phyloP scores from a whole-genome alignment of 2,888 invertebrate genomes.

The Acleris sparsana region DNA sequence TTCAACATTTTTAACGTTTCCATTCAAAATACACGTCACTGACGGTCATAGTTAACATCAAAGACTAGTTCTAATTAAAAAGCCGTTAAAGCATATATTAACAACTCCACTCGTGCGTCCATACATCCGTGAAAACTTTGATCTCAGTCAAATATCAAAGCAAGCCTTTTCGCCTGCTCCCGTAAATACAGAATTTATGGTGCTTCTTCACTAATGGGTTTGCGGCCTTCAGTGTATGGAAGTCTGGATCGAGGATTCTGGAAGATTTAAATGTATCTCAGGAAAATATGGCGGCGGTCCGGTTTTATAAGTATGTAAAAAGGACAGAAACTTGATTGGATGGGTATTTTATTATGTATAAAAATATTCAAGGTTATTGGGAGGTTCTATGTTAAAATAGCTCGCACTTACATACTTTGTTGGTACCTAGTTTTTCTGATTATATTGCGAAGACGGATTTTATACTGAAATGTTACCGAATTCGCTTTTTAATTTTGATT shows the following conservation, averaged over 20 bases:
- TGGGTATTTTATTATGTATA: too few relatives aligned
- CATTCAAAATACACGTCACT: not conserved
- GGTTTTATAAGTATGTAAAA: too few relatives aligned
- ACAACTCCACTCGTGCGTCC: not conserved
- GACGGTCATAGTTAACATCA: not conserved
- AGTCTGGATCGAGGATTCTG: not conserved
- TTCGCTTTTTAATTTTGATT: too few relatives aligned
- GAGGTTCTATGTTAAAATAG: too few relatives aligned
- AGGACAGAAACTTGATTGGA: too few relatives aligned
- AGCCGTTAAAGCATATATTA: not conserved
- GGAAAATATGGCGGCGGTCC: not conserved
- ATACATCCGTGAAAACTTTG: constrained; percentile 15
- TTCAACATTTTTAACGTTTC: not conserved
- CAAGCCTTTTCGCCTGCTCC: constrained; percentile 8
- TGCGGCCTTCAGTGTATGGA: constrained; percentile 1
- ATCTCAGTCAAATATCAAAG: constrained; percentile 30
- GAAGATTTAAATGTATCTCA: not conserved
- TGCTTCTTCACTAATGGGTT: constrained; percentile 33
- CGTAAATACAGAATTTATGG: constrained; percentile 31
- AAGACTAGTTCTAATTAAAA: constrained; percentile 2
- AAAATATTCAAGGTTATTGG: too few relatives aligned
- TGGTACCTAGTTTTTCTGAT: too few relatives aligned
- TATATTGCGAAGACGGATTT: too few relatives aligned
- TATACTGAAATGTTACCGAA: too few relatives aligned
- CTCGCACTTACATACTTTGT: too few relatives aligned